Percentiles rank a stretch among this genome's conserved stretches.
phyloP scores from a whole-genome alignment of 2,113 vertebrate species.

The Cephalophus harveyi region DNA sequence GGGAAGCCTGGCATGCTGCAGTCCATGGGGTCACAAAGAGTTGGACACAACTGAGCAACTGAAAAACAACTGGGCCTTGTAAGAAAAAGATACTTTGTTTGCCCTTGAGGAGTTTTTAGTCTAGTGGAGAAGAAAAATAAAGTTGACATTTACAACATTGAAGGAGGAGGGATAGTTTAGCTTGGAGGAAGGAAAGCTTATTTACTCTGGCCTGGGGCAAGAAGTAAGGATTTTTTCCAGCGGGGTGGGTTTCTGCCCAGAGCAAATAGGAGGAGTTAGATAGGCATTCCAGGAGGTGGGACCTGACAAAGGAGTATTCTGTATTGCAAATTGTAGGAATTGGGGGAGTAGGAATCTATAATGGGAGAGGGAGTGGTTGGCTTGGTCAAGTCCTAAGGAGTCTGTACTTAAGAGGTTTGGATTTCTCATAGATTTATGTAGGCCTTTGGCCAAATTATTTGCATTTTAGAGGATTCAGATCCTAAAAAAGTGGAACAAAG shows the following conservation, averaged over 20 bases:
- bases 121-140: background rate
- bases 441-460: constrained; percentile 31
- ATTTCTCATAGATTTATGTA: background rate
- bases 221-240: background rate
- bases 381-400: background rate
- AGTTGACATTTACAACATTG: background rate
- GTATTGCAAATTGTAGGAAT: constrained; percentile 46
- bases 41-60: background rate
- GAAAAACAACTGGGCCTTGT: background rate
- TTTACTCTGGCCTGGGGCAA: background rate
- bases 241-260: background rate
- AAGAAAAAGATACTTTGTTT: background rate
- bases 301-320: constrained; percentile 39
- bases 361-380: background rate
- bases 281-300: constrained; percentile 32
- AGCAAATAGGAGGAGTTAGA: constrained; percentile 11
- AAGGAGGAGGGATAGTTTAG: background rate
- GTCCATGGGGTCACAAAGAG: background rate
- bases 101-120: constrained; percentile 34
- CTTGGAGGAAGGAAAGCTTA: background rate
- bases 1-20: background rate
- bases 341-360: background rate
- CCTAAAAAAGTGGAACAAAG: background rate
- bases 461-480: background rate
- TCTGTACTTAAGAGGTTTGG: background rate